Evolutionary conservation across 2,888 invertebrate genomes (phyloP).

Genomic region (Acronicta psi): DNA sequence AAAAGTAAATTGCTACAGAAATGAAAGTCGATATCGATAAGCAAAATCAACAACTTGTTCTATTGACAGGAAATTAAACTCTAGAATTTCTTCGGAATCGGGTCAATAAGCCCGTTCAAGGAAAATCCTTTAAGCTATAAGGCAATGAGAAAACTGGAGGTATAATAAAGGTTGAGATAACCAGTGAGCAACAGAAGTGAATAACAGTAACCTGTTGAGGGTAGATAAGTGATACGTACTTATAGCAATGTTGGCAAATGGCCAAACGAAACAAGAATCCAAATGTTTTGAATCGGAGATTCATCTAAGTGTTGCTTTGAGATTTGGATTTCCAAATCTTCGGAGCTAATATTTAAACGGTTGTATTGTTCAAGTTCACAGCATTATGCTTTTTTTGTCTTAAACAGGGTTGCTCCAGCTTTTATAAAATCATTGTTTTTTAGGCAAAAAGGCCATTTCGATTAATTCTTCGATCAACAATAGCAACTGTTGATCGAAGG

Average conservation of each 20-base stretch:
- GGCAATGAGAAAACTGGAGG: not conserved
- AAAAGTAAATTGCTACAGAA: not conserved
- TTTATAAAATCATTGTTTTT: too few relatives aligned
- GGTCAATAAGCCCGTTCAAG: constrained; percentile 9
- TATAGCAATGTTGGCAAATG: constrained; percentile 37
- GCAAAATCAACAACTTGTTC: not conserved
- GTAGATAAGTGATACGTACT: constrained; percentile 30
- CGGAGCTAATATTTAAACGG: too few relatives aligned
- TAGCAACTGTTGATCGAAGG: too few relatives aligned
- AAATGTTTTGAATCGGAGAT: constrained; percentile 13
- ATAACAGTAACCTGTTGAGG: constrained; percentile 51
- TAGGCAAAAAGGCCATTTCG: too few relatives aligned
- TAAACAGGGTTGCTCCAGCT: too few relatives aligned
- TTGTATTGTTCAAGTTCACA: too few relatives aligned
- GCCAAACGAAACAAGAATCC: constrained; percentile 40
- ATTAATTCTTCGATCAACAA: too few relatives aligned
- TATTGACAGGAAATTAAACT: not conserved
- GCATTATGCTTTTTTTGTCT: too few relatives aligned
- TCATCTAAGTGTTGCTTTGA: too few relatives aligned
- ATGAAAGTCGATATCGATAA: not conserved
- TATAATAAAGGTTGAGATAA: constrained; percentile 18
- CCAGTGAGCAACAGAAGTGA: constrained; percentile 31
- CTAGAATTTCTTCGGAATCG: not conserved
- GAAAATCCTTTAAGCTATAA: not conserved
- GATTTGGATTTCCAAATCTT: too few relatives aligned